phyloP scores from a whole-genome alignment of 2,113 vertebrate genomes.

The Oreotrochilus melanogaster region DNA sequence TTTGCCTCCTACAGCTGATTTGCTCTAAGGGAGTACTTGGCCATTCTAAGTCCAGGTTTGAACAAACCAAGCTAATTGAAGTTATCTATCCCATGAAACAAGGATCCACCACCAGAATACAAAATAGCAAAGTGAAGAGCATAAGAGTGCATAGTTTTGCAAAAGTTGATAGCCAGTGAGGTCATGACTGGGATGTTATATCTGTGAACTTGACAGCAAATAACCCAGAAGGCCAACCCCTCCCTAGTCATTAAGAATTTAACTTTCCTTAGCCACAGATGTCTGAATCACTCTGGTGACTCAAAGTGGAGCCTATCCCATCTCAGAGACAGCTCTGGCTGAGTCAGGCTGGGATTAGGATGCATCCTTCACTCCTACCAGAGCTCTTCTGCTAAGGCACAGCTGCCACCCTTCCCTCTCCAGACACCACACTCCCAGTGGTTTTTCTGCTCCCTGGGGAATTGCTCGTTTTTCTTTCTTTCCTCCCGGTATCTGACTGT shows the following conservation, averaged over 20 bases:
- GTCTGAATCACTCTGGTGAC: constrained; percentile 38
- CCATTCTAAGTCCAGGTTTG: background rate
- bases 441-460: constrained; percentile 18
- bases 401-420: background rate
- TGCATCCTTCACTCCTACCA: constrained; percentile 10
- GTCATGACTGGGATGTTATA: background rate
- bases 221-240: background rate
- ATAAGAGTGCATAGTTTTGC: background rate
- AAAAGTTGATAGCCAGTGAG: background rate
- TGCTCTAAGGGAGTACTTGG: background rate
- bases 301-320: constrained; percentile 17
- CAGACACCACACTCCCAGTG: background rate
- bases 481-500: constrained; percentile 28
- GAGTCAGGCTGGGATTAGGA: constrained; percentile 42
- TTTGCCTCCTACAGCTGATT: background rate
- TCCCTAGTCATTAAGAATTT: background rate
- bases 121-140: background rate
- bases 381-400: background rate
- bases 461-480: constrained; percentile 10
- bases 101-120: background rate
- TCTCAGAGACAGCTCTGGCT: background rate
- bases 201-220: background rate
- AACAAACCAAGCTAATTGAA: background rate
- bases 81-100: background rate
- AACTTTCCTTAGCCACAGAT: background rate